Percentiles rank a stretch among this genome's conserved stretches.
phyloP scores from a whole-genome alignment of 2,888 invertebrate species.

The Sesamia inferens region DNA sequence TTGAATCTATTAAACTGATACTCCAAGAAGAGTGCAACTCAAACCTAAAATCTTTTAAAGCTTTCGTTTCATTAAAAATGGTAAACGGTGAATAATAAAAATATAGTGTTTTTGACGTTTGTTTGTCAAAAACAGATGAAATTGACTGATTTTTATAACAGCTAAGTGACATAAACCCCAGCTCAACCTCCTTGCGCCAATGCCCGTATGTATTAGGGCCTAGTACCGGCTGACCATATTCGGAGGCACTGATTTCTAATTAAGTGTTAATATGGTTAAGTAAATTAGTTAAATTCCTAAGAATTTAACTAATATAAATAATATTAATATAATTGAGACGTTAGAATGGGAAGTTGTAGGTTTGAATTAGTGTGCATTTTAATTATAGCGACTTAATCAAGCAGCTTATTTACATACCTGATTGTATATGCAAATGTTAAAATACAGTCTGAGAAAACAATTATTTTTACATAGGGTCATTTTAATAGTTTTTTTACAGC shows the following conservation, averaged over 20 bases:
- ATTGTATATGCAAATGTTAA: neutral
- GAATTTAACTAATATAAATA: no score
- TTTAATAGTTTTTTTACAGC: no score
- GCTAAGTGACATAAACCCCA: no score
- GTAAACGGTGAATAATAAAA: no score
- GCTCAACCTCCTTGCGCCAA: no score
- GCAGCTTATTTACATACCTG: neutral
- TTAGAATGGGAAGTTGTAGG: neutral
- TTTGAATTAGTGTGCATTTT: neutral
- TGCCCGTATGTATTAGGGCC: neutral
- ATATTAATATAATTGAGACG: constrained; percentile 34
- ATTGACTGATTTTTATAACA: neutral
- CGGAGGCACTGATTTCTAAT: constrained; percentile 29
- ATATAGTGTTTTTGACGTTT: no score
- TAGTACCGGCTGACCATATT: constrained; percentile 35
- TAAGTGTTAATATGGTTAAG: constrained; percentile 22
- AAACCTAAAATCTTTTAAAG: neutral
- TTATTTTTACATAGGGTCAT: no score
- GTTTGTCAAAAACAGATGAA: neutral
- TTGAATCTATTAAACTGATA: neutral
- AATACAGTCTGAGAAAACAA: neutral
- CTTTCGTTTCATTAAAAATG: no score
- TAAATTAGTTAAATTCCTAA: constrained; percentile 42
- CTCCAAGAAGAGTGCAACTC: neutral
- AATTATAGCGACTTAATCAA: neutral